These are phyloP conservation scores for Epizoanthus ramosus DNA, from an alignment of 92 coral and sea anemone species.

Conservation along the genomic window DNA sequence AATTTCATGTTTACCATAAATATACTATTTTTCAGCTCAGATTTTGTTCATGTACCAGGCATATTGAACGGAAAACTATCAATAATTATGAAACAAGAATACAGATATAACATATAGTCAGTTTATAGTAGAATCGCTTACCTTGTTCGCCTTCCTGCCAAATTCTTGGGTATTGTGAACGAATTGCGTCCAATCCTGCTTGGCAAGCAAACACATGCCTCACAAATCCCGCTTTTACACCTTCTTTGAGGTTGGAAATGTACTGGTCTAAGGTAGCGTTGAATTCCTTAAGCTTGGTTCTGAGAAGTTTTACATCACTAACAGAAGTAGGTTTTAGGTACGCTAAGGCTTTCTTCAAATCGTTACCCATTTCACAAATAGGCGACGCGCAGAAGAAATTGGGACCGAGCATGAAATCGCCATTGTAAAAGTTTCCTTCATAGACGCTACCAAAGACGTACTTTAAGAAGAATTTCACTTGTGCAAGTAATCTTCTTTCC, in stretches of 20 bases:
- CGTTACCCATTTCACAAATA: slow-evolving; percentile 48
- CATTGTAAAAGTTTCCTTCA: slow-evolving; percentile 52
- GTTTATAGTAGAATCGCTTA: neutral
- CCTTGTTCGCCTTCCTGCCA: slow-evolving; percentile 27
- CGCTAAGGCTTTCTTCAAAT: slow-evolving; percentile 41
- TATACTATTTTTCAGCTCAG: no score
- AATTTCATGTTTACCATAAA: no score
- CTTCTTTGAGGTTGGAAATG: slow-evolving; percentile 20
- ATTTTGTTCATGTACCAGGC: no score
- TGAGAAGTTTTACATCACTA: slow-evolving; percentile 45
- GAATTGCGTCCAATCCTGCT: slow-evolving; percentile 23
- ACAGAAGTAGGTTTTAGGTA: slow-evolving; percentile 52
- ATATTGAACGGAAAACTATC: neutral
- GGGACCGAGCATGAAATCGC: slow-evolving; percentile 64
- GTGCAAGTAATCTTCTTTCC: slow-evolving; percentile 58
- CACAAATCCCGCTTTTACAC: slow-evolving; percentile 30
- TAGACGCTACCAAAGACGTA: slow-evolving; percentile 51
- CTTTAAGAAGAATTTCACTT: slow-evolving; percentile 41
- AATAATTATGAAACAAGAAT: neutral
- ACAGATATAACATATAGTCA: no score
- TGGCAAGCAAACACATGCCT: slow-evolving; percentile 1
- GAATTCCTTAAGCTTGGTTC: slow-evolving; percentile 44
- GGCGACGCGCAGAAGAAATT: slow-evolving; percentile 58
- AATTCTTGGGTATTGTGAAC: neutral
- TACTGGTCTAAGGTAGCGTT: slow-evolving; percentile 17